phyloP scores from a whole-genome alignment of 2,797 vertebrate species.

The Mus caroli region DNA sequence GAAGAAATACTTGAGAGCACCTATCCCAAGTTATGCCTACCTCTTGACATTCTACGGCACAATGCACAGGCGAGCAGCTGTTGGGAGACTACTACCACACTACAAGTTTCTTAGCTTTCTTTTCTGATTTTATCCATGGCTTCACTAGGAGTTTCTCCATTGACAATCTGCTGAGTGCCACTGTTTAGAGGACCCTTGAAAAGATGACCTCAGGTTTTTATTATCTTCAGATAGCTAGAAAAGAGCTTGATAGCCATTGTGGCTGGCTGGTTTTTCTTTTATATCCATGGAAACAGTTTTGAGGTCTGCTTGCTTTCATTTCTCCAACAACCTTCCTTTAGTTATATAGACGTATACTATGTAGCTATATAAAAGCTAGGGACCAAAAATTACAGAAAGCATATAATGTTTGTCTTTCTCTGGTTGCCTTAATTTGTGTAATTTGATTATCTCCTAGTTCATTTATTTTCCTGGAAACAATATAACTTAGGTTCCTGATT shows the following conservation, averaged over 20 bases:
- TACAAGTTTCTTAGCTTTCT: background rate
- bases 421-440: background rate
- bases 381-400: background rate
- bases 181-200: background rate
- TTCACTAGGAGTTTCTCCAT: background rate
- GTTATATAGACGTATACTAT: background rate
- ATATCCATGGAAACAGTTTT: background rate
- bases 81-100: background rate
- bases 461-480: background rate
- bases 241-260: background rate
- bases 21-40: background rate
- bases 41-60: background rate
- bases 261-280: background rate
- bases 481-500: background rate
- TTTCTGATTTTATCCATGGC: background rate
- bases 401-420: background rate
- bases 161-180: background rate
- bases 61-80: background rate
- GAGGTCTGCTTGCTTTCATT: conserved; percentile 30
- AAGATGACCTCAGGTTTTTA: background rate
- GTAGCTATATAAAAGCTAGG: background rate
- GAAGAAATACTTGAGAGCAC: background rate
- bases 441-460: background rate
- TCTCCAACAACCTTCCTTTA: background rate
- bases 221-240: background rate